phyloP scores from a whole-genome alignment of 2,888 invertebrate species.

The Cephus runcator region DNA sequence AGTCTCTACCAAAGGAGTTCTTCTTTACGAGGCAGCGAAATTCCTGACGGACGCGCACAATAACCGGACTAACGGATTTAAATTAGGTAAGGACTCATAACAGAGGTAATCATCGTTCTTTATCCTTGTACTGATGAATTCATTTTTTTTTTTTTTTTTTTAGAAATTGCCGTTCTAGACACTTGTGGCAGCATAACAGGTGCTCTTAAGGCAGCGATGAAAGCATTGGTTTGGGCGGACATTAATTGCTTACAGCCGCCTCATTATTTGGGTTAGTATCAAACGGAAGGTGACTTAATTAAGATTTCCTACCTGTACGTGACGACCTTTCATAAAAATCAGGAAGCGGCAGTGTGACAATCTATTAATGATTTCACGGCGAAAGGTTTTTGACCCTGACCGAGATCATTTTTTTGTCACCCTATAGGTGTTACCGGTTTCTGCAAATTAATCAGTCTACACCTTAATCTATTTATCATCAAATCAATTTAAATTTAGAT shows the following conservation, averaged over 20 bases:
- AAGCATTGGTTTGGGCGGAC: conserved; percentile 60
- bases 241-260: conserved; percentile 62
- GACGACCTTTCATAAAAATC: neutral
- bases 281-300: neutral
- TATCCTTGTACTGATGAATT: neutral
- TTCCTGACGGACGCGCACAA: conserved; percentile 51
- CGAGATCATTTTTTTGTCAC: neutral
- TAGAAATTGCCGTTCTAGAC: conserved; percentile 53
- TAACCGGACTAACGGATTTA: conserved; percentile 49
- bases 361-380: neutral
- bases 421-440: neutral
- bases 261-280: conserved; percentile 55
- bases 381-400: neutral
- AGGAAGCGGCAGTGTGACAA: neutral
- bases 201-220: conserved; percentile 60
- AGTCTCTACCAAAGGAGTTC: conserved; percentile 51
- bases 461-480: neutral
- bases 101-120: neutral
- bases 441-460: neutral
- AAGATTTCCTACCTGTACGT: neutral
- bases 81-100: conserved; percentile 48
- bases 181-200: conserved; percentile 62
- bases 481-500: too few species aligned
- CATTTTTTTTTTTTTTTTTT: neutral
- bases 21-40: conserved; percentile 55